phyloP scores from a whole-genome alignment of 2,113 vertebrate species.

The Lepisosteus oculatus region DNA sequence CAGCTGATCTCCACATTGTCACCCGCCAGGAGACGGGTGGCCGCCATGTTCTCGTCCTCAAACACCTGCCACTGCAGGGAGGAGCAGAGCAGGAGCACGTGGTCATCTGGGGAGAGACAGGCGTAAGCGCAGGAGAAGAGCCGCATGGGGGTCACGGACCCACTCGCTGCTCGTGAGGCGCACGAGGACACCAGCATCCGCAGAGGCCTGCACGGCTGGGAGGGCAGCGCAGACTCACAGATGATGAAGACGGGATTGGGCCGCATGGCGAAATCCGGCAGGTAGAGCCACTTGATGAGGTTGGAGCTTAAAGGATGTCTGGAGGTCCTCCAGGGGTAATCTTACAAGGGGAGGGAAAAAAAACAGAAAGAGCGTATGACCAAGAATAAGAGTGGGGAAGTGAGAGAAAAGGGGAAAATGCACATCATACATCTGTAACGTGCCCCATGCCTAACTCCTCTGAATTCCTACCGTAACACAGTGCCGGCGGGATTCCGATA shows the following conservation, averaged over 20 bases:
- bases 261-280: conserved; percentile 68
- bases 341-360: conserved; percentile 34
- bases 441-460: too few relatives aligned
- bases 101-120: conserved; percentile 54
- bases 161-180: too few relatives aligned
- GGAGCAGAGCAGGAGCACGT: conserved; percentile 64
- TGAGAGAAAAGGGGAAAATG: too few relatives aligned
- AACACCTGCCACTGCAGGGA: conserved; percentile 74
- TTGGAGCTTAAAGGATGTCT: conserved; percentile 57
- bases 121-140: background rate
- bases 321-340: conserved; percentile 70
- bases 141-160: background rate
- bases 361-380: background rate
- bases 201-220: background rate
- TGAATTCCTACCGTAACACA: conserved; percentile 58
- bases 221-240: conserved; percentile 44
- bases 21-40: conserved; percentile 48
- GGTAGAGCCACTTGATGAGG: conserved; percentile 72
- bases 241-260: conserved; percentile 66
- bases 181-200: too few relatives aligned
- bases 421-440: too few relatives aligned
- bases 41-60: conserved; percentile 60
- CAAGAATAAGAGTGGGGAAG: too few relatives aligned
- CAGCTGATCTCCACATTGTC: conserved; percentile 63
- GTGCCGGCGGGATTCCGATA: conserved; percentile 65